Conservation (phyloP, 64 coral and sea anemone genomes). For the Pocillopora damicornis region DNA sequence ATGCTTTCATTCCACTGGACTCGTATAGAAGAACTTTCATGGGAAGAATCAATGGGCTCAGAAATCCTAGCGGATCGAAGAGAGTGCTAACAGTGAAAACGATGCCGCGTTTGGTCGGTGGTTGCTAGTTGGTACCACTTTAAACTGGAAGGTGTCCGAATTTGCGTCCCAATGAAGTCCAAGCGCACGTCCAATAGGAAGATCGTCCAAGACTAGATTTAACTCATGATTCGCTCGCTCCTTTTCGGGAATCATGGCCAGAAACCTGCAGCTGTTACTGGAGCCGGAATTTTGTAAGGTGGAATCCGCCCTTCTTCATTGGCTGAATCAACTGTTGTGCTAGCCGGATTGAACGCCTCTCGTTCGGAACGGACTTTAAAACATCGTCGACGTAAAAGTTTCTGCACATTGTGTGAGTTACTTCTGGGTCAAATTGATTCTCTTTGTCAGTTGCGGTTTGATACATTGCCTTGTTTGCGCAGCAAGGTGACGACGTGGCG, state of each 20-base stretch:
- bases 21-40: conserved; percentile 36
- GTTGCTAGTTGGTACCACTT: neutral
- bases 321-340: neutral
- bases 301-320: conserved; percentile 29
- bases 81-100: conserved; percentile 38
- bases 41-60: conserved; percentile 30
- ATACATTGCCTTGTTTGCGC: conserved; percentile 17
- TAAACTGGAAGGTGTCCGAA: conserved; percentile 27
- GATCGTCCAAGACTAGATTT: conserved; percentile 30
- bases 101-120: conserved; percentile 22
- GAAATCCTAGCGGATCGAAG: conserved; percentile 51
- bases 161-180: conserved; percentile 44
- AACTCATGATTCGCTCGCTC: conserved; percentile 9
- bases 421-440: neutral
- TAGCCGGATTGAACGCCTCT: neutral
- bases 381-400: conserved; percentile 47
- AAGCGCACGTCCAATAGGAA: conserved; percentile 30
- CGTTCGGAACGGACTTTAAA: neutral
- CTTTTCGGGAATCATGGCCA: neutral
- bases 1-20: conserved; percentile 41
- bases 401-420: neutral
- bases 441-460: neutral
- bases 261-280: conserved; percentile 34
- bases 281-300: conserved; percentile 41
- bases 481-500: conserved; percentile 19